Evolutionary conservation across 1,140 invertebrate species (phyloP).

Genomic region (Psilanteris sp.): DNA sequence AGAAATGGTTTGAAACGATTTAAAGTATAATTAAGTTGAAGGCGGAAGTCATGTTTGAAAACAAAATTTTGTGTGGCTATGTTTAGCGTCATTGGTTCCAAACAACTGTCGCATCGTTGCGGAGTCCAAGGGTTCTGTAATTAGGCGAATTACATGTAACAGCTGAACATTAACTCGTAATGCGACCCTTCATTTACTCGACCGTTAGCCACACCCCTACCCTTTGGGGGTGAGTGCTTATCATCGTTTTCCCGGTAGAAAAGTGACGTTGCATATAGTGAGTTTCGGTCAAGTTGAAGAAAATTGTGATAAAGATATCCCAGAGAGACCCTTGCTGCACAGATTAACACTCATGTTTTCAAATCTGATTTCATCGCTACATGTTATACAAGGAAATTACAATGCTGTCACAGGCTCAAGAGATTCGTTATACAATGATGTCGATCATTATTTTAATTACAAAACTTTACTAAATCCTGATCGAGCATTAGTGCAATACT

Average conservation of each 20-base stretch:
- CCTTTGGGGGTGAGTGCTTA: constrained; percentile 63
- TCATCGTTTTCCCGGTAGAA: constrained; percentile 64
- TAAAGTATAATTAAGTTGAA: constrained; percentile 39
- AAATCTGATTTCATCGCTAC: constrained; percentile 34
- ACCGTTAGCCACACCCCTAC: constrained; percentile 74
- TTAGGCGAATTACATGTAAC: constrained; percentile 80
- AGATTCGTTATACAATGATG: constrained; percentile 3
- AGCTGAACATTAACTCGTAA: constrained; percentile 80
- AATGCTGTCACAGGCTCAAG: not conserved
- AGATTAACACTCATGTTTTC: constrained; percentile 28
- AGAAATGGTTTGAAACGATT: constrained; percentile 14
- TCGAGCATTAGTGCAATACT: constrained; percentile 38
- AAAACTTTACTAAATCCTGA: constrained; percentile 21
- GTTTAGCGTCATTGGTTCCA: constrained; percentile 56
- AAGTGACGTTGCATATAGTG: constrained; percentile 27
- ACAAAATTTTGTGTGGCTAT: constrained; percentile 32
- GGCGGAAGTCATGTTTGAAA: constrained; percentile 9
- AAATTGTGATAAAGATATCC: constrained; percentile 35
- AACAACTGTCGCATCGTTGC: constrained; percentile 71
- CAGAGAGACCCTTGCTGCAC: not conserved
- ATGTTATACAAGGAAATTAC: constrained; percentile 15
- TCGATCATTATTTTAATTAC: constrained; percentile 23
- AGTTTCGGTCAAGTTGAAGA: constrained; percentile 38
- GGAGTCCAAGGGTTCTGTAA: constrained; percentile 71
- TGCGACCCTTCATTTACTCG: constrained; percentile 80